Evolutionary conservation across 2,113 vertebrate genomes (phyloP).

Genomic region (Danio rerio): GRCz12tu NC_133194.1:21808001-21808500

Average conservation of each 20-base stretch:
- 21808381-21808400: neutral
- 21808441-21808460: neutral
- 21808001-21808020: constrained; percentile 71
- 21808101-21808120: neutral
- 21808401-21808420: neutral
- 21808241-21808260: neutral
- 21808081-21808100: neutral
- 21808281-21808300: constrained; percentile 1
- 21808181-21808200: constrained; percentile 17
- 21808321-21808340: neutral
- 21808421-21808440: neutral
- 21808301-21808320: neutral
- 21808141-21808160: constrained; percentile 43
- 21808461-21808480: neutral
- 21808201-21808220: constrained; percentile 16
- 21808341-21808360: constrained; percentile 38
- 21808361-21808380: neutral
- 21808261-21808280: constrained; percentile 4
- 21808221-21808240: neutral
- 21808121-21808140: neutral
- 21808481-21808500: neutral
- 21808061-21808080: constrained; percentile 3
- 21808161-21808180: constrained; percentile 35
- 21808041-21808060: neutral
- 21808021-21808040: constrained; percentile 44